Conservation (phyloP, 1,140 invertebrate genomes). For the Reticulitermes speratus region DNA sequence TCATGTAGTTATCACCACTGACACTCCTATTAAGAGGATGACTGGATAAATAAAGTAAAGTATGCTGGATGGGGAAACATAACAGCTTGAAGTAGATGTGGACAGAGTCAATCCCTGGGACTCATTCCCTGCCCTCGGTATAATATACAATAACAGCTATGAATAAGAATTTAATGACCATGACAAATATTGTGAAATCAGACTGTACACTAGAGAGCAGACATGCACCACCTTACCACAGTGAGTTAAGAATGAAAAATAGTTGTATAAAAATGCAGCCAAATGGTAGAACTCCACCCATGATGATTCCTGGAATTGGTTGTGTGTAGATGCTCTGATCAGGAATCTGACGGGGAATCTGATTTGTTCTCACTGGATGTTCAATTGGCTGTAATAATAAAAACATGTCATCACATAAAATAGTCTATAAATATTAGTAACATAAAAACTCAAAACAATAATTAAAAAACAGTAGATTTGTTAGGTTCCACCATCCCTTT, state of each 20-base stretch:
- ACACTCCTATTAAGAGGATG: too few species aligned
- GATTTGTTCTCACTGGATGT: conserved; percentile 96
- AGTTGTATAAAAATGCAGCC: conserved; percentile 99
- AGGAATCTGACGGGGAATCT: conserved; percentile 97
- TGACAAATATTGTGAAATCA: too few species aligned
- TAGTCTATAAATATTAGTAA: not conserved
- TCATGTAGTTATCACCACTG: too few species aligned
- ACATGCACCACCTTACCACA: conserved; percentile 66
- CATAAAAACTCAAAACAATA: not conserved
- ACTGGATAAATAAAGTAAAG: too few species aligned
- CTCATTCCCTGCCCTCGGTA: too few species aligned
- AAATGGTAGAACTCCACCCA: conserved; percentile 98
- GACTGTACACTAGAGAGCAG: too few species aligned
- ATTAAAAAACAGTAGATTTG: too few species aligned
- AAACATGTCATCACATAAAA: not conserved
- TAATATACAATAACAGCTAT: not conserved
- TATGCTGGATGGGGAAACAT: too few species aligned
- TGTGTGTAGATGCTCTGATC: conserved; percentile 97
- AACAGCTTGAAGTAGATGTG: too few species aligned
- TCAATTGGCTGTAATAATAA: conserved; percentile 73
- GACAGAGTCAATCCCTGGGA: too few species aligned
- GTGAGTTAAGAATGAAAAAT: conserved; percentile 98
- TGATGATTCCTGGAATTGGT: conserved; percentile 86
- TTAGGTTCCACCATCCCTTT: too few species aligned
- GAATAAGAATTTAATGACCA: too few species aligned